These are phyloP conservation scores for Litoditis marina DNA, from an alignment of 2,888 invertebrate species.

Conservation along the genomic window DNA sequence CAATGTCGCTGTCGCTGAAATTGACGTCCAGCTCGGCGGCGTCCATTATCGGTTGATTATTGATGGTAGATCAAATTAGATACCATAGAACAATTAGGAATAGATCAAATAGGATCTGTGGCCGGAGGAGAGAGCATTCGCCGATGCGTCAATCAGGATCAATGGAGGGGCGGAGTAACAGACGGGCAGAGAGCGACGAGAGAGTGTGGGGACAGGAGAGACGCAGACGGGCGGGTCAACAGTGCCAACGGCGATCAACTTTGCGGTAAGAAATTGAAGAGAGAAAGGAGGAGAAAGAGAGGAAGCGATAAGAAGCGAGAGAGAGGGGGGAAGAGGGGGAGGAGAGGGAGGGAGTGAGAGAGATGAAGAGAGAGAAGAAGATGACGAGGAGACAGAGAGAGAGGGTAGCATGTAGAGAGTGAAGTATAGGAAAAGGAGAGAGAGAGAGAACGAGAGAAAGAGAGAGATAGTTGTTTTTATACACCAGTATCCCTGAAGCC, in stretches of 20 bases:
- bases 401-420: background rate
- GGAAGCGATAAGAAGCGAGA: slow-evolving; percentile 3
- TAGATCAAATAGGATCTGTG: no score
- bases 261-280: background rate
- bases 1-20: slow-evolving; percentile 33
- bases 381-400: slow-evolving; percentile 1
- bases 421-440: background rate
- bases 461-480: background rate
- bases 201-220: slow-evolving; percentile 7
- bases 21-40: slow-evolving; percentile 42
- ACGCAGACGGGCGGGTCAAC: no score
- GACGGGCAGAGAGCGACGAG: slow-evolving; percentile 2
- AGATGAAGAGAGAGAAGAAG: no score
- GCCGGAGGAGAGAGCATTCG: no score
- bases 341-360: no score
- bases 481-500: background rate
- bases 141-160: slow-evolving; percentile 19
- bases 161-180: slow-evolving; percentile 17
- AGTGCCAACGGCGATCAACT: no score
- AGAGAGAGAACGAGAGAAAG: no score
- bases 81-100: no score
- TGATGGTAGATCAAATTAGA: no score
- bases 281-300: background rate
- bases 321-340: background rate
- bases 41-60: slow-evolving; percentile 30